These are phyloP conservation scores for Lynx canadensis DNA, from an alignment of 2,113 vertebrate genomes.

Conservation along the genomic window DNA sequence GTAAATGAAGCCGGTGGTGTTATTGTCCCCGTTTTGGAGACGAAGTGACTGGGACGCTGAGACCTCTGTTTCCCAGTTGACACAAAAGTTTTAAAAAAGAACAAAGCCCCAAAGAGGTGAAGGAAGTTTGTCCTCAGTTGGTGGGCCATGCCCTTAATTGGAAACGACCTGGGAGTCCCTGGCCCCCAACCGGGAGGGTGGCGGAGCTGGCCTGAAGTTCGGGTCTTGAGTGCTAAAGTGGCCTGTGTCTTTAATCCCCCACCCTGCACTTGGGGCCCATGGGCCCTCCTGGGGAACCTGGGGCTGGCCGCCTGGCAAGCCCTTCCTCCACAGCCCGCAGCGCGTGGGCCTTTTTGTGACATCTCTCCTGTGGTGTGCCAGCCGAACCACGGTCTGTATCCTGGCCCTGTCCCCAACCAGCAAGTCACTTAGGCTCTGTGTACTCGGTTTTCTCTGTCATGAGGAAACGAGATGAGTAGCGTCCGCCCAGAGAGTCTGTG, in stretches of 20 bases:
- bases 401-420: background rate
- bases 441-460: background rate
- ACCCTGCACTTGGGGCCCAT: accelerated
- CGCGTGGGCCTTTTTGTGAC: background rate
- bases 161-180: background rate
- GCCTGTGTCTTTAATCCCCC: background rate
- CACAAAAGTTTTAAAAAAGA: background rate
- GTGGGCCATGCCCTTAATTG: background rate
- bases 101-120: background rate
- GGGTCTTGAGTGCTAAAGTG: too few species aligned
- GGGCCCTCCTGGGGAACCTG: background rate
- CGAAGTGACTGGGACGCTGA: background rate
- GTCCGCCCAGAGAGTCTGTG: background rate
- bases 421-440: background rate
- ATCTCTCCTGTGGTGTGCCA: background rate
- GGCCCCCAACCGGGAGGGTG: background rate
- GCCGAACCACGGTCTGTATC: background rate
- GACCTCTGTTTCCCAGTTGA: background rate
- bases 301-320: background rate
- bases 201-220: background rate
- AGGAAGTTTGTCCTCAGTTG: background rate
- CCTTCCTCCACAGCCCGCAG: background rate
- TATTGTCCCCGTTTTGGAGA: background rate
- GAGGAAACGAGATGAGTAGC: background rate
- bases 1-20: background rate